Evolutionary conservation across 2,888 invertebrate species (phyloP).

Genomic region (Sarcophaga subvicina): DNA sequence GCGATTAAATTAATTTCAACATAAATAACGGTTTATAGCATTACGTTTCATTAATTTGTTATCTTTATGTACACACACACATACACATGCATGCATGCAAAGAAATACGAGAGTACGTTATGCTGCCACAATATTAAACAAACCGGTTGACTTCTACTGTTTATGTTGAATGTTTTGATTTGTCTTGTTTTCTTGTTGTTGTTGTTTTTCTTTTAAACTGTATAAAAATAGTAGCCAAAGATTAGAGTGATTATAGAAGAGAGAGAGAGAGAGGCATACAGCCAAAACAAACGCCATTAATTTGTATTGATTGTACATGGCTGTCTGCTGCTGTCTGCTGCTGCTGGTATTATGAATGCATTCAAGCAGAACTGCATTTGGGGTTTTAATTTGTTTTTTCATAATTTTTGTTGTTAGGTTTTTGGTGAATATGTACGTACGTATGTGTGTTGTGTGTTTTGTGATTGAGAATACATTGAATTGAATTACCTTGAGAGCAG

Average conservation of each 20-base stretch:
- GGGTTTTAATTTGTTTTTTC: neutral
- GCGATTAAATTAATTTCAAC: neutral
- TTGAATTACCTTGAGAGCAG: neutral
- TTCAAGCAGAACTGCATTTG: neutral
- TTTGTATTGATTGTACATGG: slow-evolving; percentile 19
- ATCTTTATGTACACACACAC: neutral
- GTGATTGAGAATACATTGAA: neutral
- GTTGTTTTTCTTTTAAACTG: too few relatives aligned
- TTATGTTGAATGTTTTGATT: too few relatives aligned
- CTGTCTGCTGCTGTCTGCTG: neutral
- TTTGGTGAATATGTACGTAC: too few relatives aligned
- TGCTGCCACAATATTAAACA: neutral
- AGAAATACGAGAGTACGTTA: neutral
- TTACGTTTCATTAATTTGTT: slow-evolving; percentile 11
- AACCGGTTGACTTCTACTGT: neutral
- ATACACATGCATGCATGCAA: neutral
- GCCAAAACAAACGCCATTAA: neutral
- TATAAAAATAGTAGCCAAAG: neutral
- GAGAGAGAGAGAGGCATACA: neutral
- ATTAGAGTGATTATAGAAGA: neutral
- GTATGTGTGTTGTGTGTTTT: neutral
- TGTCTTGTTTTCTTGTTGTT: too few relatives aligned
- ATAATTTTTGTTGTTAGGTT: neutral
- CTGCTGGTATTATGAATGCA: neutral
- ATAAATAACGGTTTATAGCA: slow-evolving; percentile 18